These are phyloP conservation scores for Asteroscopus sphinx DNA, from an alignment of 2,888 invertebrate species.

Conservation along the genomic window DNA sequence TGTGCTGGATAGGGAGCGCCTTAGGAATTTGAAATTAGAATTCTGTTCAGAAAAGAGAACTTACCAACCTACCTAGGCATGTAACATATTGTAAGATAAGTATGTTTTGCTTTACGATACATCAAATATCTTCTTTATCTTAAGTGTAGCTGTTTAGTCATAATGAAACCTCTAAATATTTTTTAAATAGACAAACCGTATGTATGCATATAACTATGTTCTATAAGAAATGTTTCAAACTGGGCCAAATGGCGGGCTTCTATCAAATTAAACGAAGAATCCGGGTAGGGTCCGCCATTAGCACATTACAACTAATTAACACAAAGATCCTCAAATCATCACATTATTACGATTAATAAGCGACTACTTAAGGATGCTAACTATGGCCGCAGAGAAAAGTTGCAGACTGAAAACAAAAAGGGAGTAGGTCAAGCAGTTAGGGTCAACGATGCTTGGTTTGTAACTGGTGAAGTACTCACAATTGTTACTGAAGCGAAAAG, in stretches of 20 bases:
- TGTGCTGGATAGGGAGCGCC: too few species aligned
- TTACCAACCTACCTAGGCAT: too few species aligned
- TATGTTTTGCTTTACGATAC: too few species aligned
- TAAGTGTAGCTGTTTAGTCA: too few species aligned
- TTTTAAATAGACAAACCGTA: too few species aligned
- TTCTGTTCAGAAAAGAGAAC: background rate
- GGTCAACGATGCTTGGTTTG: constrained; percentile 53
- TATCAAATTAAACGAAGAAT: background rate
- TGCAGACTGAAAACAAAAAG: constrained; percentile 43
- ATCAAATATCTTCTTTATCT: too few species aligned
- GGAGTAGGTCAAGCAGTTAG: constrained; percentile 63
- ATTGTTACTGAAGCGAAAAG: constrained; percentile 43
- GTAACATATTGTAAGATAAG: too few species aligned
- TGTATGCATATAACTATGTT: too few species aligned
- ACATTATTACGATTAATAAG: constrained; percentile 35
- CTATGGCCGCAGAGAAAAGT: constrained; percentile 30
- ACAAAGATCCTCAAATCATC: constrained; percentile 25
- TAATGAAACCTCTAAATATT: too few species aligned
- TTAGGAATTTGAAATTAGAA: background rate
- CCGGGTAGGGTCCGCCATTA: constrained; percentile 1
- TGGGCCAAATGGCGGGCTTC: too few species aligned
- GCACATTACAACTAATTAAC: constrained; percentile 14
- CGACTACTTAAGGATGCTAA: constrained; percentile 30
- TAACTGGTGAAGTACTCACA: constrained; percentile 38
- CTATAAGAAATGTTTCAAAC: too few species aligned